Conservation (phyloP, 1,140 invertebrate species). For the Lethrus apterus region DNA sequence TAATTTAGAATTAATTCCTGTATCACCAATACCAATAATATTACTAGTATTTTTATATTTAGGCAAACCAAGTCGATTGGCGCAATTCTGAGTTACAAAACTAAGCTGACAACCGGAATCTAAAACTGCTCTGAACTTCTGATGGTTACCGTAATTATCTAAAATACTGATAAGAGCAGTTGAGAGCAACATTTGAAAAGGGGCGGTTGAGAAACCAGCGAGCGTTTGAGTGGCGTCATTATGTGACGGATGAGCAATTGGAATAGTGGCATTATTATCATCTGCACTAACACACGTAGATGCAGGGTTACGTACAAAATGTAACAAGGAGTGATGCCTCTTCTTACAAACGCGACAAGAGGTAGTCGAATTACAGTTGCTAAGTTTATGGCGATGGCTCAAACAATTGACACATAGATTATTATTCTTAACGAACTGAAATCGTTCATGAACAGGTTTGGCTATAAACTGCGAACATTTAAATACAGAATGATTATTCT, state of each 20-base stretch:
- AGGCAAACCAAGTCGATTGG: neutral
- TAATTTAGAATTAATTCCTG: neutral
- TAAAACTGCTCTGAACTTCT: neutral
- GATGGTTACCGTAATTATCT: neutral
- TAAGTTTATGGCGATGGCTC: neutral
- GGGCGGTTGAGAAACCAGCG: neutral
- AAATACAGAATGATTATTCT: neutral
- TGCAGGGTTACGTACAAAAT: neutral
- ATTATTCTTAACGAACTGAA: neutral
- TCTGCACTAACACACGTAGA: neutral
- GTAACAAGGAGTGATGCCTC: neutral
- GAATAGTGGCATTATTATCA: neutral
- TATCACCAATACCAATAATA: neutral
- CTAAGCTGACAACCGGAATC: neutral
- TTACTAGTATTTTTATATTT: neutral
- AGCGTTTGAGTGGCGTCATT: neutral
- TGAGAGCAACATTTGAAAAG: neutral
- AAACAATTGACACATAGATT: neutral
- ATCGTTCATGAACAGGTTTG: neutral
- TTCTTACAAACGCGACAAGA: neutral
- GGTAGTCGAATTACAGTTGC: neutral
- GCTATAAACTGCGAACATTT: neutral
- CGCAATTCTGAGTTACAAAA: neutral
- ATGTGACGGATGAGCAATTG: neutral
- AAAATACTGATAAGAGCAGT: neutral